Percentiles rank a stretch among this genome's conserved stretches.
Evolutionary conservation across 1,140 invertebrate genomes (phyloP).

Genomic region (Eriosoma lanigerum): DNA sequence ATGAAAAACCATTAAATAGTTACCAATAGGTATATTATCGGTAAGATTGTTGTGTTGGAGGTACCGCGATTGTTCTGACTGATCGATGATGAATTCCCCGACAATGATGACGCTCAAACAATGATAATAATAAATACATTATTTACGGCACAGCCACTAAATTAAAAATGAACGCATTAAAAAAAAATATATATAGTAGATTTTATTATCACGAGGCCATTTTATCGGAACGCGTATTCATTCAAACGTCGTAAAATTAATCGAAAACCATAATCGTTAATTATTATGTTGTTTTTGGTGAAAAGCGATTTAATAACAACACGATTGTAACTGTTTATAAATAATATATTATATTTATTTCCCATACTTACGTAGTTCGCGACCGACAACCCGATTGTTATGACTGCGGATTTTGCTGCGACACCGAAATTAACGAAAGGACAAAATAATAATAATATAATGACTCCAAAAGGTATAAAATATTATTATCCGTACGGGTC

Average conservation of each 20-base stretch:
- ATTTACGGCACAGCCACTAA: slow-evolving; percentile 19
- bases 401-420: neutral
- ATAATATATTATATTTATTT: no score
- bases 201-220: no score
- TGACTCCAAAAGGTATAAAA: neutral
- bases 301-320: neutral
- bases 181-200: neutral
- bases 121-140: slow-evolving; percentile 18
- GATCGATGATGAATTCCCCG: slow-evolving; percentile 23
- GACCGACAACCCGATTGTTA: neutral
- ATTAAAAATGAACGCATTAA: slow-evolving; percentile 26
- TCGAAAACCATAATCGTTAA: slow-evolving; percentile 13
- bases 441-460: neutral
- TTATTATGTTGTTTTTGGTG: neutral
- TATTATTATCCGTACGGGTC: no score
- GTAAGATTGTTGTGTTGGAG: neutral
- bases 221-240: neutral
- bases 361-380: no score
- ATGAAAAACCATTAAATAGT: slow-evolving; percentile 15
- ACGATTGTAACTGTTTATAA: no score
- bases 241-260: slow-evolving; percentile 25
- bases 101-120: slow-evolving; percentile 25
- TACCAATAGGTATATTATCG: slow-evolving; percentile 3
- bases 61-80: slow-evolving; percentile 18
- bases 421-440: neutral